Conservation (phyloP, 2,113 vertebrate genomes). For the Tauraco erythrolophus region DNA sequence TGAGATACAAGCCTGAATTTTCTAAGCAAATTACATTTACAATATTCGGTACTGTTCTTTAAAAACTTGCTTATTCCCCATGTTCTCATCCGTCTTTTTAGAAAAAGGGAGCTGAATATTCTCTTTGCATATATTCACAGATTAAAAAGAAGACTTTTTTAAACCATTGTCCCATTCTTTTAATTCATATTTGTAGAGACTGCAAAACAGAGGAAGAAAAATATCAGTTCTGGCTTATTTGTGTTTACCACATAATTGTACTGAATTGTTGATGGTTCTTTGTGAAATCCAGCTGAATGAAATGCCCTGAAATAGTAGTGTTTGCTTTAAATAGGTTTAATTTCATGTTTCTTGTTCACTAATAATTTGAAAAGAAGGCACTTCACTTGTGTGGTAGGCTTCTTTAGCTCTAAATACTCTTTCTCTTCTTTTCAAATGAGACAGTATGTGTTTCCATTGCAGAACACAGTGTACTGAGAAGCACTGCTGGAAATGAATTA, state of each 20-base stretch:
- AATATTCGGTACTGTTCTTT: not conserved
- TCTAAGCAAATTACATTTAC: not conserved
- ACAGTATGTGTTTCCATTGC: not conserved
- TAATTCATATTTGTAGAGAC: not conserved
- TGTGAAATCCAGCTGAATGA: conserved; percentile 36
- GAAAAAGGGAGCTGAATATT: not conserved
- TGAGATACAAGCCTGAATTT: not conserved
- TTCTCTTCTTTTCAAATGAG: not conserved
- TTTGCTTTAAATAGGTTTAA: conserved; percentile 14
- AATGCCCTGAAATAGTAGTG: conserved; percentile 30
- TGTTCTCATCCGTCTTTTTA: not conserved
- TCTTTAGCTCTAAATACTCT: not conserved
- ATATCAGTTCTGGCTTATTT: not conserved
- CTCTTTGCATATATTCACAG: not conserved
- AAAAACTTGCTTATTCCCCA: not conserved
- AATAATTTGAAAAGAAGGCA: conserved; percentile 11
- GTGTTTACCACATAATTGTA: not conserved
- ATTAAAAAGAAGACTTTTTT: not conserved
- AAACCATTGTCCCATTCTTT: not conserved
- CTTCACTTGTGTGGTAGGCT: not conserved
- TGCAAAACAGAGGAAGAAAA: conserved; percentile 3
- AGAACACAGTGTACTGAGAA: conserved; percentile 31
- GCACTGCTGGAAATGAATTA: conserved; percentile 19
- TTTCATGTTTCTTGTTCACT: not conserved
- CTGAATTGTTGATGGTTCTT: not conserved